Evolutionary conservation across 2,113 vertebrate genomes (phyloP).

Genomic region (Engraulis encrasicolus): DNA sequence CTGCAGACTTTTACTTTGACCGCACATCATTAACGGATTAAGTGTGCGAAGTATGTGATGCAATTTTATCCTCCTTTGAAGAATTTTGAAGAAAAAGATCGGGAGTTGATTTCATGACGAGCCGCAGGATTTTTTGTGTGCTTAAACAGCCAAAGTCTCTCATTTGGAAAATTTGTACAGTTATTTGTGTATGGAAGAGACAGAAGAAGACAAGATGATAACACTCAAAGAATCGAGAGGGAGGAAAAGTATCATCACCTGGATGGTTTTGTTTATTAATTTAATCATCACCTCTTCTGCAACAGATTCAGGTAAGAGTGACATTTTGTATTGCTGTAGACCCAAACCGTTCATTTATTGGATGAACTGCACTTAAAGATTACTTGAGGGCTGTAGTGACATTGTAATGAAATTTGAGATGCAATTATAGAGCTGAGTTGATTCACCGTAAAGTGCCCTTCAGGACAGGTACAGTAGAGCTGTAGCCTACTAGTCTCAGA

Average conservation of each 20-base stretch:
- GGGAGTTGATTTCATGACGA: background rate
- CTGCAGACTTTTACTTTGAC: background rate
- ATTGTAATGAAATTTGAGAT: background rate
- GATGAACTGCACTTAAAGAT: background rate
- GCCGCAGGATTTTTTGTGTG: background rate
- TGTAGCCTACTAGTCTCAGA: too few relatives aligned
- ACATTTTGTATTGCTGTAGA: background rate
- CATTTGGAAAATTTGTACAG: background rate
- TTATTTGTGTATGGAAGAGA: background rate
- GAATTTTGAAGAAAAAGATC: background rate
- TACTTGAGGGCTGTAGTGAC: background rate
- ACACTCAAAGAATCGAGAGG: background rate
- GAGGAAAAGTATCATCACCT: background rate
- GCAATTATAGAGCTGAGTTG: too few relatives aligned
- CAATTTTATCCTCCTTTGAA: background rate
- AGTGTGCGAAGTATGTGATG: background rate
- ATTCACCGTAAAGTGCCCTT: too few relatives aligned
- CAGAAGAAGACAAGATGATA: background rate
- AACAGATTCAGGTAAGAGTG: slow-evolving; percentile 5
- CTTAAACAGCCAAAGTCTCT: background rate
- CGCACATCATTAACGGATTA: background rate
- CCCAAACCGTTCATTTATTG: background rate
- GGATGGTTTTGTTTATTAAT: background rate
- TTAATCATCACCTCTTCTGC: background rate
- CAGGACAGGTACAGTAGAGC: too few relatives aligned